Evolutionary conservation across 1,140 invertebrate genomes (phyloP).

Genomic region (Tetragonula clypearis): DNA sequence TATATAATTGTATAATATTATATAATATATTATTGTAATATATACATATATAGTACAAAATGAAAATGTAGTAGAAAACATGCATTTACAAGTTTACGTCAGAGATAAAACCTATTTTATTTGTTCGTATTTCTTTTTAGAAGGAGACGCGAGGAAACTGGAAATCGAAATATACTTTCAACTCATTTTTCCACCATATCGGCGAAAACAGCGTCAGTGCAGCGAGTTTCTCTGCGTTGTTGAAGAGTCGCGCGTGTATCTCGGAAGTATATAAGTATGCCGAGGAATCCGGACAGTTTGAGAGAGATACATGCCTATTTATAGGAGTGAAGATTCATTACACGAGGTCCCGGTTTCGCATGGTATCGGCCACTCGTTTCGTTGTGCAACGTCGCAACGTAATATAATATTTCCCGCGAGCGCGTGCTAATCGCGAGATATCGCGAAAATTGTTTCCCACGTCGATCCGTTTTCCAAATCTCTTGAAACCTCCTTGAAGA

Average conservation of each 20-base stretch:
- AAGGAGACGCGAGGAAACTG: background rate
- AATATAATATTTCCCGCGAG: slow-evolving; percentile 37
- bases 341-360: slow-evolving; percentile 44
- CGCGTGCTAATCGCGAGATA: background rate
- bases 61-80: no score
- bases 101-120: background rate
- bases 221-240: background rate
- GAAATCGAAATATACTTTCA: background rate
- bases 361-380: slow-evolving; percentile 33
- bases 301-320: slow-evolving; percentile 47
- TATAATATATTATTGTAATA: no score
- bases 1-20: no score
- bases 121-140: background rate
- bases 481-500: background rate
- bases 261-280: slow-evolving; percentile 16
- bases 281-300: slow-evolving; percentile 36
- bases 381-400: slow-evolving; percentile 23
- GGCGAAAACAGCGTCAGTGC: no score
- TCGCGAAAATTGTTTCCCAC: slow-evolving; percentile 9
- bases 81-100: no score
- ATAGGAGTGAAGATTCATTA: slow-evolving; percentile 54
- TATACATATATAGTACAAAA: no score
- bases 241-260: background rate
- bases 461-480: background rate
- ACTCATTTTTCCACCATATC: background rate